Percentiles rank a stretch among this genome's conserved stretches.
These are phyloP conservation scores for Drosophila parthenogenetica DNA, from an alignment of 2,888 invertebrate genomes.

Conservation along the genomic window DNA sequence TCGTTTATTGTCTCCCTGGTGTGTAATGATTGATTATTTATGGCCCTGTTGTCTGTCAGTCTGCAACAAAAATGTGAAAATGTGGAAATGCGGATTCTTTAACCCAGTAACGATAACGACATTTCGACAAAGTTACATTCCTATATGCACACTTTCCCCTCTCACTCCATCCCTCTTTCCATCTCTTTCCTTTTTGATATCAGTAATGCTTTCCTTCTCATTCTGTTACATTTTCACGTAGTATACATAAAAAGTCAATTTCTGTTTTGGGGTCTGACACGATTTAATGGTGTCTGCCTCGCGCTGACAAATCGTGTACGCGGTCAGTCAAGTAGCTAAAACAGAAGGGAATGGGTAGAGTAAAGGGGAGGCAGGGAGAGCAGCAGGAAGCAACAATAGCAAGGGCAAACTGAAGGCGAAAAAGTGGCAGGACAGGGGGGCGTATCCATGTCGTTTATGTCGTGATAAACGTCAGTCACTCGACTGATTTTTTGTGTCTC, in stretches of 20 bases:
- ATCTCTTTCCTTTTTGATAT: not conserved
- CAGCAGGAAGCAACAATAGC: no score
- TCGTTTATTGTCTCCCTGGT: slow-evolving; percentile 34
- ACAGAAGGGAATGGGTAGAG: not conserved
- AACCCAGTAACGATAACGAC: slow-evolving; percentile 55
- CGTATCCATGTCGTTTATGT: slow-evolving; percentile 49
- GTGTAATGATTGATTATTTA: slow-evolving; percentile 70
- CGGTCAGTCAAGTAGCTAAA: slow-evolving; percentile 36
- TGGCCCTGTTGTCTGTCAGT: slow-evolving; percentile 25
- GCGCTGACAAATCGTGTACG: slow-evolving; percentile 74
- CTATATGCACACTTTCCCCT: slow-evolving; percentile 1
- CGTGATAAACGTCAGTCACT: slow-evolving; percentile 74
- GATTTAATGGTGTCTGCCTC: slow-evolving; percentile 65
- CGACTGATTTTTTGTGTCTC: slow-evolving; percentile 13
- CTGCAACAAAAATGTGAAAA: slow-evolving; percentile 8
- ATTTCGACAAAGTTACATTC: slow-evolving; percentile 23
- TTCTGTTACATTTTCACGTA: slow-evolving; percentile 61
- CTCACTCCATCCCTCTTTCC: not conserved
- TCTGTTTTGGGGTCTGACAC: slow-evolving; percentile 58
- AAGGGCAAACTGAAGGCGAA: no score
- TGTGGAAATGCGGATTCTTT: slow-evolving; percentile 42
- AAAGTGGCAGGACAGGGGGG: not conserved
- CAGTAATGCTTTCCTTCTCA: not conserved
- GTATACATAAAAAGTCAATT: slow-evolving; percentile 77
- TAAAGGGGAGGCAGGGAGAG: not conserved